Base-by-base conservation (phyloP, 2,888 invertebrate species). In the Branchipolynoe longqiensis region DNA sequence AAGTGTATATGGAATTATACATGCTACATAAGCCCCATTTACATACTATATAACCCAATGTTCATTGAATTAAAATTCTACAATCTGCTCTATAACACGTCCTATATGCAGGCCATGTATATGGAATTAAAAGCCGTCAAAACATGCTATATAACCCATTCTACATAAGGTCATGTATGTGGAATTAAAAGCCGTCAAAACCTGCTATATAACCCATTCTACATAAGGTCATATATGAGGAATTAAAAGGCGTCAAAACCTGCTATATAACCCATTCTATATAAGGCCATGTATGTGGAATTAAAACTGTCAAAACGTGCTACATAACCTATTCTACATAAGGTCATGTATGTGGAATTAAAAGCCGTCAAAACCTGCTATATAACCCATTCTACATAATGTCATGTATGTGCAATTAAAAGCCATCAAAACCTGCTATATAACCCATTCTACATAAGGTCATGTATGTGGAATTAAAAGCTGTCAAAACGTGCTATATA, bases 81-180 rank as follows among this genome's bases (percentile, higher is more conserved):
- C n/a, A n/a, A n/a, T n/a, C n/a, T n/a, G n/a, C n/a, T n/a, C n/a
- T n/a, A n/a, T n/a, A 22, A 14, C 12, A 18, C 64, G n/a, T n/a
- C 33, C 38, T 84, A 25, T 56, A 83, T 85, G 12, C 87, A 90
- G 90, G 90, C 90, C 14, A 90, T 86, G 86, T 90, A 90, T 88
- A 90, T 90, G 90, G 83, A 90, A 48, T 85, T 87, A 40, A 87
- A 90, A 28, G 86, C 85, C 31, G 90, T 90, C 59, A 31, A 84
- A 83, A 8, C n/a, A n/a, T n/a, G n/a, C n/a, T n/a, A n/a, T n/a
- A n/a, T n/a, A n/a, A n/a, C n/a, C n/a, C n/a, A n/a, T n/a, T n/a
- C n/a, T n/a, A n/a, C n/a, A n/a, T n/a, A 86, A 90, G 90, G 90
- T 90, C 22, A 90, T 85, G 85, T 90, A 90, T 88, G 91, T 90